These are phyloP conservation scores for Oceanodroma leucorhoa DNA, from an alignment of 2,797 vertebrate species.

Conservation along the genomic window DNA sequence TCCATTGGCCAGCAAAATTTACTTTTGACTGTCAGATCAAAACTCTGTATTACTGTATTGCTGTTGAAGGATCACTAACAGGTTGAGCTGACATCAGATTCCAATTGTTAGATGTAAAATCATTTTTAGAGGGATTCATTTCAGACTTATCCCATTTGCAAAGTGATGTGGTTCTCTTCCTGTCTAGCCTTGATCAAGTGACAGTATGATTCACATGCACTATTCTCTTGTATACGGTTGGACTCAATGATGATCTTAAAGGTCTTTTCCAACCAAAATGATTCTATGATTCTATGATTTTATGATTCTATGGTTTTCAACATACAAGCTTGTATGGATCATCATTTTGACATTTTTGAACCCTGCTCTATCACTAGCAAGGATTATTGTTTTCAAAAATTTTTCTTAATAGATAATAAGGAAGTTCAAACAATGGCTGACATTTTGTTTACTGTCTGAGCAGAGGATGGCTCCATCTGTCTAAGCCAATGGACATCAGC, in stretches of 20 bases:
- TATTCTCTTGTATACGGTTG: not conserved
- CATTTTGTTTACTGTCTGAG: not conserved
- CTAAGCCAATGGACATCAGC: not conserved
- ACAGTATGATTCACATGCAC: not conserved
- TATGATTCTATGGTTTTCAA: not conserved
- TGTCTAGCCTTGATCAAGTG: not conserved
- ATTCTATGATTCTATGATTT: not conserved
- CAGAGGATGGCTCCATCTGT: not conserved
- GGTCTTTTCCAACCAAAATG: not conserved
- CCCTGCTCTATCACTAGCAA: fast-evolving
- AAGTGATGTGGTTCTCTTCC: not conserved
- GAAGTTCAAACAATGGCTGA: not conserved
- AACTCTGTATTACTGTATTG: not conserved
- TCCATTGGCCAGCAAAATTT: not conserved
- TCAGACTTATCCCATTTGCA: not conserved
- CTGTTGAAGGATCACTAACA: not conserved
- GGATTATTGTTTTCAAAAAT: not conserved
- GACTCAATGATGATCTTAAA: not conserved
- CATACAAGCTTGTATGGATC: not conserved
- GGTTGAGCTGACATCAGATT: not conserved
- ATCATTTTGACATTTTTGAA: not conserved
- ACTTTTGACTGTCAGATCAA: not conserved
- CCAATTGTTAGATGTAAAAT: not conserved
- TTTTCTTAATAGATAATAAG: not conserved
- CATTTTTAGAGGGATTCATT: not conserved